Base-by-base conservation (phyloP, 2,888 invertebrate genomes). In the Acanthosepion esculentum region DNA sequence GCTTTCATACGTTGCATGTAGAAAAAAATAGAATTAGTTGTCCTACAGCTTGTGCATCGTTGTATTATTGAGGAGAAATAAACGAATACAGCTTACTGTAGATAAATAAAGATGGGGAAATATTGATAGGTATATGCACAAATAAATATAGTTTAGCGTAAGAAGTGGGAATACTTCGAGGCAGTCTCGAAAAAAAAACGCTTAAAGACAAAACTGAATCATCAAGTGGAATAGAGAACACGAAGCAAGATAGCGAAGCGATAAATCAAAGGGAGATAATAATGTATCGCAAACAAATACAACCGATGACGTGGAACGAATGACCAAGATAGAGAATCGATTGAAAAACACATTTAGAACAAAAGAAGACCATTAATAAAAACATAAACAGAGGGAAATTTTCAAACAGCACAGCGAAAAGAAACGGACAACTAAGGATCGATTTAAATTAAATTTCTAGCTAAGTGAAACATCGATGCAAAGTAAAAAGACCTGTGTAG, bases 391-490 rank as follows among this genome's bases (percentile, higher is more conserved):
- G n/a, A 33, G 15, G n/a, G n/a, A 78, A n/a, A 15, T n/a, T n/a
- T n/a, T 78, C 20, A 23, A 23, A n/a, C n/a, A 78, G 78, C n/a
- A 78, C n/a, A 10, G 78, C 78, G n/a, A n/a, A 33, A 64, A 5
- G 64, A 26, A 64, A 6, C 8, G 26, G n/a, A 78, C n/a, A 78
- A 78, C 12, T 78, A 12, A 78, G n/a, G 15, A n/a, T 78, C 15
- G 78, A 78, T 33, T 78, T 78, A 78, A 78, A 78, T n/a, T 78
- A 78, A 78, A 78, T 78, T 78, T 78, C 78, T 78, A 78, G n/a
- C 78, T n/a, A 33, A 78, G 78, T 78, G 78, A n/a, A 78, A 78
- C 78, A 78, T 33, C n/a, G n/a, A 78, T n/a, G 78, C 78, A n/a
- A 78, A 78, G n/a, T 12, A n/a, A 23, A 33, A n/a, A 78, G 12